A percentile compares a stretch with the other conserved stretches of the same genome.
Conservation (phyloP, 1,140 invertebrate species). For the Drosophila parabipectinata region DNA sequence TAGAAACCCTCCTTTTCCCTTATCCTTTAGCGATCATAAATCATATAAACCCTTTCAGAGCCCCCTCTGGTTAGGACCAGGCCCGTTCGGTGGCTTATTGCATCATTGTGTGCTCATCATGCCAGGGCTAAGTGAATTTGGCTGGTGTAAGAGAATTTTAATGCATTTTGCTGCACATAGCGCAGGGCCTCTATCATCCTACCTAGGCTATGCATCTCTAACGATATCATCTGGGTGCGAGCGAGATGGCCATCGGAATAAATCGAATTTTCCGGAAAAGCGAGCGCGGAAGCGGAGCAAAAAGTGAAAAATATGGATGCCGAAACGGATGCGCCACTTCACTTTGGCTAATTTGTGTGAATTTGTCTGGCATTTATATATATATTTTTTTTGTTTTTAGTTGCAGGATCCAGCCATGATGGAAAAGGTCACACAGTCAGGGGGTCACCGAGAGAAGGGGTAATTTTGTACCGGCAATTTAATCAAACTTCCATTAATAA, state of each 20-base stretch:
- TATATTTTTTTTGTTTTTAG: constrained; percentile 8
- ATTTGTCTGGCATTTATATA: constrained; percentile 54
- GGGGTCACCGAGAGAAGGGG: not conserved
- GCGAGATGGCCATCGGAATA: not conserved
- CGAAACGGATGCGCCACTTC: constrained; percentile 32
- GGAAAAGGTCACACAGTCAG: not conserved
- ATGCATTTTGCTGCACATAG: constrained; percentile 32
- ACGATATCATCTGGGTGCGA: not conserved
- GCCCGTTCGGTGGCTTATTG: constrained; percentile 17
- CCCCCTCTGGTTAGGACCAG: no score
- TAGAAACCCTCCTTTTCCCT: no score
- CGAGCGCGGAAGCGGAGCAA: not conserved
- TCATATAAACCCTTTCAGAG: not conserved
- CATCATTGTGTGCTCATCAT: constrained; percentile 44
- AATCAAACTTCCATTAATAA: constrained; percentile 81
- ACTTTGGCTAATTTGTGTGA: constrained; percentile 63
- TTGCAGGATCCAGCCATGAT: not conserved
- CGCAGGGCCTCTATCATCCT: not conserved
- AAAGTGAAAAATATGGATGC: constrained; percentile 17
- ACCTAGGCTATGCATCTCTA: not conserved
- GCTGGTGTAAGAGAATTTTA: constrained; percentile 44
- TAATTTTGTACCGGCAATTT: constrained; percentile 52
- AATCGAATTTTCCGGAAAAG: constrained; percentile 29
- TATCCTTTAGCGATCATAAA: not conserved
- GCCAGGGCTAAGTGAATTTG: constrained; percentile 42